Base-by-base conservation (phyloP, 2,888 invertebrate genomes). In the Sarcophaga subvicina region DNA sequence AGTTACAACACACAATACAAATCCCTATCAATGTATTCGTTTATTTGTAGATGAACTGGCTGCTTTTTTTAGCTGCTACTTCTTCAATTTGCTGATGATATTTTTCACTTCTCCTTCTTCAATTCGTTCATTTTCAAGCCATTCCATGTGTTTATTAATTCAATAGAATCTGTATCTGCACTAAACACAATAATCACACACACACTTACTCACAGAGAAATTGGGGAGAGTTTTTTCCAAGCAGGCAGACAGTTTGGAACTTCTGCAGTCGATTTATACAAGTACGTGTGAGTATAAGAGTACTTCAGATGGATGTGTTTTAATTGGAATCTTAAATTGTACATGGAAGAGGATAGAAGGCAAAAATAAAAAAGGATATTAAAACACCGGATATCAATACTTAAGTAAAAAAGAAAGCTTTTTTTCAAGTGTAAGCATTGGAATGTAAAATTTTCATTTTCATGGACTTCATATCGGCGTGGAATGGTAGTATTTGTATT, bases 141-240 rank as follows among this genome's bases (percentile, higher is more conserved):
- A 70, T 64, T 73, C 20, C 25, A 72, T 75, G 76, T 82, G 82
- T 77, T 83, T 83, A 63, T 86, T 86, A 86, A 86, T 80, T 83
- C 80, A 76, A 83, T 69, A 72, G 76, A 67, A 59, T 54, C 60
- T 4, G 76, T 59, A 62, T 45, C 54, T 25, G 37, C 64, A 49
- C 27, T 0, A 25, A 54, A 22, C 37, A 63, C 45, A 47, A 63
- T 25, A 47, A 59, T 20, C 37, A n/a, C n/a, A 70, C 17, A 64
- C 49, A 11, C 11, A 14, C 49, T 49, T 4, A 14, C 10, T 12
- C 2, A 11, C 11, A 80, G 67, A 17, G 22, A 12, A 64, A 75
- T 47, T 69, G 25, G 4, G 47, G 64, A 67, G 69, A 72, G 14
- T 8, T 8, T 37, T 76, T 70, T 59, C 20, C 67, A 27, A 72